Evolutionary conservation across 2,888 invertebrate genomes (phyloP).

Genomic region (Macrosiphum euphorbiae): DNA sequence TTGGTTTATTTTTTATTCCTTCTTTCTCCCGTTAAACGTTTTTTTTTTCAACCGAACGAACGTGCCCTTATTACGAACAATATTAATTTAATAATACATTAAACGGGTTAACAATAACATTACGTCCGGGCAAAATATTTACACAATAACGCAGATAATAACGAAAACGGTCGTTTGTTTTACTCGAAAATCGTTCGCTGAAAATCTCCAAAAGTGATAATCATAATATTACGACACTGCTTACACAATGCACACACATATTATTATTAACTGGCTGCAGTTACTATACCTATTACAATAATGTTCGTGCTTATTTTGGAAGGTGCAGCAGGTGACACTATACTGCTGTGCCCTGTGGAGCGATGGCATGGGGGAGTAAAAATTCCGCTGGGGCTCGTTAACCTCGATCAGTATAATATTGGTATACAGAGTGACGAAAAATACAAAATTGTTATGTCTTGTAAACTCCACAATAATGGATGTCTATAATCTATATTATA

Average conservation of each 20-base stretch:
- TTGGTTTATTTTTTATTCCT: neutral
- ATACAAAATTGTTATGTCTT: neutral
- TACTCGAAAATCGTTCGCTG: neutral
- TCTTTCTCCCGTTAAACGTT: neutral
- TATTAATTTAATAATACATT: neutral
- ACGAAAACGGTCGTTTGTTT: slow-evolving; percentile 3
- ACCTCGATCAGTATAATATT: neutral
- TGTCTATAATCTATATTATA: neutral
- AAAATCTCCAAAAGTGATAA: neutral
- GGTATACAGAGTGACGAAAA: neutral
- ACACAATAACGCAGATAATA: neutral
- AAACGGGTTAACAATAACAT: slow-evolving; percentile 6
- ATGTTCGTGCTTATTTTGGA: neutral
- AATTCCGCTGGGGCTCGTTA: neutral
- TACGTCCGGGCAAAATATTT: neutral
- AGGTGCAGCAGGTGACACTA: neutral
- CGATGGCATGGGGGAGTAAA: neutral
- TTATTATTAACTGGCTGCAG: neutral
- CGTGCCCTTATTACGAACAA: neutral
- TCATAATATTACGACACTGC: neutral
- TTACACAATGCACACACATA: too few species aligned
- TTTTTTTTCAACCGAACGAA: neutral
- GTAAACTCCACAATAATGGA: neutral
- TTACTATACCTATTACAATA: neutral
- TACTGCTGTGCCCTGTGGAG: neutral